These are phyloP conservation scores for Tetranychus piercei DNA, from an alignment of 2,888 invertebrate species.

Conservation along the genomic window DNA sequence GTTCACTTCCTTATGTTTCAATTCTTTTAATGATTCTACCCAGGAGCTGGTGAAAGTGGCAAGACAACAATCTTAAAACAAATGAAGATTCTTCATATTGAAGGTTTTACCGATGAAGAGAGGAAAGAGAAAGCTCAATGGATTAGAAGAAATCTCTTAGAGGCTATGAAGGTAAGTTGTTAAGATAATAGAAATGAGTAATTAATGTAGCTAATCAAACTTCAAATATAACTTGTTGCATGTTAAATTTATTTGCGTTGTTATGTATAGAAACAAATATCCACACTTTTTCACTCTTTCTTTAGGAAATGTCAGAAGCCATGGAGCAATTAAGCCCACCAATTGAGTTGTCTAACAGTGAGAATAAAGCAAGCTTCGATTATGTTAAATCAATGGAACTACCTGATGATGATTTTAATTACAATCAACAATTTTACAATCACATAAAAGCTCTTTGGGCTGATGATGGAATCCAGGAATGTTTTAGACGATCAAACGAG, in stretches of 20 bases:
- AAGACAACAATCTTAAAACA: slow-evolving; percentile 71
- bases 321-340: slow-evolving; percentile 31
- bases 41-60: slow-evolving; percentile 56
- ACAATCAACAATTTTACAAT: slow-evolving; percentile 48
- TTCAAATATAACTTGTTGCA: too few species aligned
- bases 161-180: slow-evolving; percentile 45
- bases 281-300: not conserved
- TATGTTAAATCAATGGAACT: slow-evolving; percentile 29
- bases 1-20: not conserved
- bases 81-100: slow-evolving; percentile 64
- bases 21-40: slow-evolving; percentile 19
- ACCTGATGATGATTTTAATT: slow-evolving; percentile 20
- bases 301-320: slow-evolving; percentile 31
- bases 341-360: slow-evolving; percentile 33
- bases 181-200: not conserved
- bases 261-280: too few species aligned
- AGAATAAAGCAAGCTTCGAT: slow-evolving; percentile 35
- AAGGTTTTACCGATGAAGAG: slow-evolving; percentile 56
- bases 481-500: slow-evolving; percentile 44
- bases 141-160: slow-evolving; percentile 54
- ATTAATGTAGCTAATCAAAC: not conserved
- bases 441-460: slow-evolving; percentile 48
- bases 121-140: slow-evolving; percentile 45
- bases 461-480: slow-evolving; percentile 50
- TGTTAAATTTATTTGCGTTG: too few species aligned